Conservation (phyloP, 2,888 invertebrate species). For the Drosophila sordidula region DNA sequence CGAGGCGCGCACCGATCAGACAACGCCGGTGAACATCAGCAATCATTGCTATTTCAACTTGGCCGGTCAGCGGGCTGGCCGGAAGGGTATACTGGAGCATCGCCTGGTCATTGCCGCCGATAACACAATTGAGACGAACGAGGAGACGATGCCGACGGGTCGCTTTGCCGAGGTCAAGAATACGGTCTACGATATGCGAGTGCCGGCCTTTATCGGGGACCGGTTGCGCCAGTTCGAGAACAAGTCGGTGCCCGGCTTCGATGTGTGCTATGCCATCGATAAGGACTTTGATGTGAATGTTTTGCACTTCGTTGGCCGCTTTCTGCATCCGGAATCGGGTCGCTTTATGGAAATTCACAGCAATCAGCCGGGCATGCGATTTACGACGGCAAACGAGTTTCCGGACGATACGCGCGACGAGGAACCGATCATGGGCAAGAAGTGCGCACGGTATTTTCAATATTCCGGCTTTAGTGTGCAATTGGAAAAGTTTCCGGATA, state of each 20-base stretch:
- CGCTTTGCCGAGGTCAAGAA: slow-evolving; percentile 88
- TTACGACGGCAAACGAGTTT: slow-evolving; percentile 92
- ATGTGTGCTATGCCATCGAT: slow-evolving; percentile 61
- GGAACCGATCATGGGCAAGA: slow-evolving; percentile 89
- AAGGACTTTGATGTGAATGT: slow-evolving; percentile 53
- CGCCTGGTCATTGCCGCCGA: slow-evolving; percentile 91
- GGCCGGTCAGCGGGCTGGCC: slow-evolving; percentile 89
- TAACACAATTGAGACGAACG: slow-evolving; percentile 89
- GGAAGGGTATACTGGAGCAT: slow-evolving; percentile 89
- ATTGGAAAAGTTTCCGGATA: slow-evolving; percentile 96
- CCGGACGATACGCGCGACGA: slow-evolving; percentile 87
- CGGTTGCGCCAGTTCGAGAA: slow-evolving; percentile 88
- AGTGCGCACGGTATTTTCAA: slow-evolving; percentile 88
- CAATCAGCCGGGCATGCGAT: slow-evolving; percentile 95
- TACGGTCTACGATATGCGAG: slow-evolving; percentile 90
- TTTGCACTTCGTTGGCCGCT: slow-evolving; percentile 88
- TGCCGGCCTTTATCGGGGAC: slow-evolving; percentile 88
- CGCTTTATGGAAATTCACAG: slow-evolving; percentile 92
- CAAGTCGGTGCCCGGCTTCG: slow-evolving; percentile 85
- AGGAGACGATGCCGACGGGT: slow-evolving; percentile 90
- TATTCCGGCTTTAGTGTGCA: slow-evolving; percentile 94
- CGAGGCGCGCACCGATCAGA: slow-evolving; percentile 90
- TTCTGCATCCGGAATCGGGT: slow-evolving; percentile 89
- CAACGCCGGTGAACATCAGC: slow-evolving; percentile 94
- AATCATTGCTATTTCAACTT: slow-evolving; percentile 96